A percentile compares a stretch with the other conserved stretches of the same genome.
Evolutionary conservation across 2,113 vertebrate species (phyloP).

Genomic region (Mystacornis crossleyi): DNA sequence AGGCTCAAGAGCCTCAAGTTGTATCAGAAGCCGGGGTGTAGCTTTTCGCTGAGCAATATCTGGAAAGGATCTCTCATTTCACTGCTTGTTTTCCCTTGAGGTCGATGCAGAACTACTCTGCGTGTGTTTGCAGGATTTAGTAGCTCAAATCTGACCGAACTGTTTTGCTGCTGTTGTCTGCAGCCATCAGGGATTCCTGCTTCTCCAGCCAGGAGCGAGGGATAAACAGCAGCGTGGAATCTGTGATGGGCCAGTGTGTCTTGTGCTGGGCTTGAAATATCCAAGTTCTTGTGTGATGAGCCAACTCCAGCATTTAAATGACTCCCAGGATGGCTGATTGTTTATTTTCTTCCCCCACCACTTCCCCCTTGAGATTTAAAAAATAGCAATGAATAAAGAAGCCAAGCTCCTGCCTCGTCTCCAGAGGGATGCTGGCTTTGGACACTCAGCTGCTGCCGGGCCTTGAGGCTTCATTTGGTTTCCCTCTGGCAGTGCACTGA

Average conservation of each 20-base stretch:
- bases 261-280: background rate
- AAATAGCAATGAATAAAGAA: background rate
- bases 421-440: background rate
- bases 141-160: background rate
- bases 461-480: background rate
- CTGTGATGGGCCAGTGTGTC: background rate
- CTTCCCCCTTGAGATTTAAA: background rate
- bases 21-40: background rate
- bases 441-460: background rate
- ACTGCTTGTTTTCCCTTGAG: background rate
- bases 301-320: background rate
- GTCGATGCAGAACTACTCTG: background rate
- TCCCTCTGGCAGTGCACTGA: background rate
- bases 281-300: background rate
- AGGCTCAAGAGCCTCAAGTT: background rate
- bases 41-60: background rate
- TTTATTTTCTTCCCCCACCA: background rate
- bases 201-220: background rate
- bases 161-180: background rate
- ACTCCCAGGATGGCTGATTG: background rate
- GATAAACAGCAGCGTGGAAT: background rate
- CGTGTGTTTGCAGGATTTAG: background rate
- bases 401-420: background rate
- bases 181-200: background rate
- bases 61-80: background rate